Conservation (phyloP, 2,888 invertebrate genomes). For the Xiphydria camelus region DNA sequence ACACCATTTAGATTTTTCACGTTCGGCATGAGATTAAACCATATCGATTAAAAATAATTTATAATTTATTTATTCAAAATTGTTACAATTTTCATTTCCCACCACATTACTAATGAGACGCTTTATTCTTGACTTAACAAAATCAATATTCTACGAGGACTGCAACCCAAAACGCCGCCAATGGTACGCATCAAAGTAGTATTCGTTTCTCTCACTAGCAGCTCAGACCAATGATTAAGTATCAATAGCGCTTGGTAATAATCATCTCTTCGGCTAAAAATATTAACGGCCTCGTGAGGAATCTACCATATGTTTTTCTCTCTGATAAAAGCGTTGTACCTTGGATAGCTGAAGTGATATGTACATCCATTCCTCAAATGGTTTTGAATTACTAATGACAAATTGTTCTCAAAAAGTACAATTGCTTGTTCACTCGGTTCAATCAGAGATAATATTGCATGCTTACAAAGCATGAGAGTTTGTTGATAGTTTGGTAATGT, state of each 20-base stretch:
- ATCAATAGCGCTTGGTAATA: conserved; percentile 28
- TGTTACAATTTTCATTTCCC: too few species aligned
- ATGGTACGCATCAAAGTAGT: conserved; percentile 29
- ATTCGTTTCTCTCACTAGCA: conserved; percentile 27
- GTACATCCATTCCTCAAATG: conserved; percentile 26
- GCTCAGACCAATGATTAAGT: conserved; percentile 29
- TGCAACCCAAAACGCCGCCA: conserved; percentile 25
- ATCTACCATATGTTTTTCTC: too few species aligned
- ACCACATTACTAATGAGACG: too few species aligned
- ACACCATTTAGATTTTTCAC: too few species aligned
- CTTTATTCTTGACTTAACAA: conserved; percentile 21
- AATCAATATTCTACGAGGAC: conserved; percentile 23
- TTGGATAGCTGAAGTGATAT: conserved; percentile 29
- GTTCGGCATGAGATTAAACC: too few species aligned
- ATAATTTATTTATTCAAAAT: too few species aligned
- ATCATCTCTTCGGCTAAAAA: conserved; percentile 18
- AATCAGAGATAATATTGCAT: conserved; percentile 34
- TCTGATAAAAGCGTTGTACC: too few species aligned
- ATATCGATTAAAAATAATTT: too few species aligned
- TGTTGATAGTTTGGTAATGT: conserved; percentile 20
- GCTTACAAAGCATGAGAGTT: conserved; percentile 28
- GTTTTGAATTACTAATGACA: conserved; percentile 21
- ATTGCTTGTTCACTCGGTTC: conserved; percentile 34
- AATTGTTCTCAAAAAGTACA: conserved; percentile 28
- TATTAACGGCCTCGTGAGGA: too few species aligned